Evolutionary conservation across 2,888 invertebrate genomes (phyloP), one percentile per base, ranked within the genome.

Genomic region (Cephus pygmeus): DNA sequence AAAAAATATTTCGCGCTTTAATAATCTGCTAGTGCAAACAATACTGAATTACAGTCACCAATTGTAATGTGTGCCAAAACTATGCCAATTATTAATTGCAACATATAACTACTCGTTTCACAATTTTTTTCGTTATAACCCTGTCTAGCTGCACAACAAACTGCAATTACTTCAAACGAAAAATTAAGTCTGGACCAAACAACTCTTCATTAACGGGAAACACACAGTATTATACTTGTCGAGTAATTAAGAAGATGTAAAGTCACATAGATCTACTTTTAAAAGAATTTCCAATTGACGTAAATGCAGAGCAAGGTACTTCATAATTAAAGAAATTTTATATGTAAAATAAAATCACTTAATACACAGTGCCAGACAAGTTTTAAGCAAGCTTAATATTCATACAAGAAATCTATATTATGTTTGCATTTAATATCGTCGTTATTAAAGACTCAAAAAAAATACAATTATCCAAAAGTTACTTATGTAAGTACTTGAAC

Each of bases 1-100:
- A 33, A 34, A 23, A 56, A 69, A 68, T 75, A 69, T 68, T 56
- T 35, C 73, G 36, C 73, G 68, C 69, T 36, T 76, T 34, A 71
- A 78, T 69, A 73, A 79, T 81, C 79, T 74, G 73, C 75, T 78
- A 73, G 74, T 69, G 79, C 75, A 75, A 79, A 79, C 30, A 74
- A 35, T 30, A 74, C n/a, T 75, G 12, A 76, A 74, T 80, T 11
- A 68, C 69, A 76, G 77, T 77, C 73, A 77, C 76, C 77, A 76
- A 80, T 79, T 75, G 79, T 79, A 82, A 78, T 81, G 75, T 76
- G 79, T 77, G 79, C 79, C 80, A 80, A 73, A 82, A 82, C 81
- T 82, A 82, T 81, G 80, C 82, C 83, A 79, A 83, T 82, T 71
- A 74, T 76, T 80, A 56, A 35, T 81, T 74, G 35, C 35, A 74